These are phyloP conservation scores for Olivierus martensii DNA, from an alignment of 1,140 invertebrate genomes.

Conservation along the genomic window DNA sequence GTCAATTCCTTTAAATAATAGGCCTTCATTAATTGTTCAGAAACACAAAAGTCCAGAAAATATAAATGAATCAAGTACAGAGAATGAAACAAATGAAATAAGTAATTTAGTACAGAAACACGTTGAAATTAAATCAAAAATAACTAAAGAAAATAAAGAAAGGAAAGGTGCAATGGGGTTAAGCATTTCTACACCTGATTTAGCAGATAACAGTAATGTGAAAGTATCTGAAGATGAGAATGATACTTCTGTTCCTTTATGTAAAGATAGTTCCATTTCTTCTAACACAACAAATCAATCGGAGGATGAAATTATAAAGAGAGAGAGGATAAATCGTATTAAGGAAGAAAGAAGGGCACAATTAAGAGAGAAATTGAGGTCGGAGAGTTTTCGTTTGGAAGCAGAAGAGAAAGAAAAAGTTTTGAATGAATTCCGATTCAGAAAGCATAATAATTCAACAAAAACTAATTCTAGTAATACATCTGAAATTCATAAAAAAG, in stretches of 20 bases:
- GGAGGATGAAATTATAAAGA: constrained; percentile 36
- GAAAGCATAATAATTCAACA: constrained; percentile 3
- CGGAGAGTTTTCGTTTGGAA: constrained; percentile 57
- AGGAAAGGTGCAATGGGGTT: no score
- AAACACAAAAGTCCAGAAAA: not conserved
- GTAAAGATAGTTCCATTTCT: not conserved
- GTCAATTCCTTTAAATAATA: no score
- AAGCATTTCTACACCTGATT: not conserved
- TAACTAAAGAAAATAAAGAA: not conserved
- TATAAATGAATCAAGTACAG: not conserved
- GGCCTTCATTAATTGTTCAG: no score
- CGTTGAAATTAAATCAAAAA: not conserved
- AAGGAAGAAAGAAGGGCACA: constrained; percentile 79
- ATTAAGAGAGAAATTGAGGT: constrained; percentile 68
- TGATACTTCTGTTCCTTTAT: not conserved
- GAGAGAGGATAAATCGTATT: constrained; percentile 62
- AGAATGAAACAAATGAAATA: not conserved
- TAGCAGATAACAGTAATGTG: not conserved
- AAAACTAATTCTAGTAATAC: not conserved
- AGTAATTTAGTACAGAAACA: not conserved
- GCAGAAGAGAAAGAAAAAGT: constrained; percentile 29
- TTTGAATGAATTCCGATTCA: constrained; percentile 9
- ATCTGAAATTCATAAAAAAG: not conserved
- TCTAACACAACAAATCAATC: not conserved
- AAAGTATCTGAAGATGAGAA: not conserved